Evolutionary conservation across 1,140 invertebrate species (phyloP).

Genomic region (Sogatella furcifera): DNA sequence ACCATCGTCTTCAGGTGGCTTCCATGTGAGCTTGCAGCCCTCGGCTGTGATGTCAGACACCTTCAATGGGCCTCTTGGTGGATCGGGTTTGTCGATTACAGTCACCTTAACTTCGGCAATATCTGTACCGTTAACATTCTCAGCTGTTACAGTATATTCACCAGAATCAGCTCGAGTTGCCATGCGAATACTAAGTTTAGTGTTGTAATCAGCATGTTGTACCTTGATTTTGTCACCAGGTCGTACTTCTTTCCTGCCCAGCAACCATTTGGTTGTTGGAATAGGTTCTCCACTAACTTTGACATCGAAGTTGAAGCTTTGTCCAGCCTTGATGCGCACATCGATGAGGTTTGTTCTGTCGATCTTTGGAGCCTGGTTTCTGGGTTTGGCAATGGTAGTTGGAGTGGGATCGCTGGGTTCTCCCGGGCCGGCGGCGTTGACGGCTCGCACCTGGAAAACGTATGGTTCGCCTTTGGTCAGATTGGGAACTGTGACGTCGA

Average conservation of each 20-base stretch:
- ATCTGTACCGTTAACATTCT: constrained; percentile 88
- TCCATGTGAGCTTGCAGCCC: constrained; percentile 78
- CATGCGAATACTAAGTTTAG: constrained; percentile 73
- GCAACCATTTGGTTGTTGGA: constrained; percentile 80
- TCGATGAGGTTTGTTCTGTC: constrained; percentile 78
- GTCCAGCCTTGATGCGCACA: constrained; percentile 73
- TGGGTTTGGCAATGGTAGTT: constrained; percentile 80
- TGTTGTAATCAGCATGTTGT: constrained; percentile 78
- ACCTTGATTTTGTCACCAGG: constrained; percentile 58
- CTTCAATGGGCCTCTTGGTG: constrained; percentile 86
- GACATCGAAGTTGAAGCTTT: constrained; percentile 69
- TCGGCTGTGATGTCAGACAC: constrained; percentile 76
- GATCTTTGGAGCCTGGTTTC: constrained; percentile 76
- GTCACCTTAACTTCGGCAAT: constrained; percentile 84
- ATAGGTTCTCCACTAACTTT: constrained; percentile 82
- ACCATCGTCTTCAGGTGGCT: constrained; percentile 81
- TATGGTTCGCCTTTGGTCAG: constrained; percentile 84
- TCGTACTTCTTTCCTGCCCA: constrained; percentile 61
- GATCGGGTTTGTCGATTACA: constrained; percentile 76
- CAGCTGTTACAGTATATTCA: constrained; percentile 80
- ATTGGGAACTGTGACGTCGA: constrained; percentile 76
- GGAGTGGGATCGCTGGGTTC: constrained; percentile 80
- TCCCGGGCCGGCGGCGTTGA: constrained; percentile 89
- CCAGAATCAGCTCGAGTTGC: constrained; percentile 84
- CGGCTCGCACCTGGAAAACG: constrained; percentile 81